Evolutionary conservation across 2,888 invertebrate genomes (phyloP), one percentile per base, ranked within the genome.

Genomic region (Epirrhoe alternata): DNA sequence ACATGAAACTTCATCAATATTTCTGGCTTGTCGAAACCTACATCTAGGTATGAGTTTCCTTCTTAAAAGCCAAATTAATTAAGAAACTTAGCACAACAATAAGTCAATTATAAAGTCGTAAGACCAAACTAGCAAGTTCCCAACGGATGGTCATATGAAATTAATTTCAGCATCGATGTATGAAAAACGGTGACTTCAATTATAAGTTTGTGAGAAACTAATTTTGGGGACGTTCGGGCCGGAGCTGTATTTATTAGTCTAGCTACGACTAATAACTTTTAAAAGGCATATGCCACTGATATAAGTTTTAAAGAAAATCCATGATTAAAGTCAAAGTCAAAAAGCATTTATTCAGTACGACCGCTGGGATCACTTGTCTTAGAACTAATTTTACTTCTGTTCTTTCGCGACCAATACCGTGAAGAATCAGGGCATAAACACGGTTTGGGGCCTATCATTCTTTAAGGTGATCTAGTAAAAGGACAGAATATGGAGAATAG

Each of bases 171-270:
- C 64, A 62, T 56, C 35, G 56, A 54, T 63, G 51, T 61, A 66
- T 63, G 62, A 58, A 66, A 70, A 65, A 64, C 64, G 52, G 66
- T 59, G 66, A 60, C 61, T 67, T 64, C 65, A 69, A 69, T 71
- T 61, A 72, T 42, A 66, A 57, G 62, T 58, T 71, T 65, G 65
- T 56, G 30, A 51, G 64, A 66, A 73, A 58, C 64, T 54, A 64
- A 71, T 64, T 66, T 67, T 8, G 49, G 64, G 64, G 65, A 66
- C 50, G 64, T 64, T 61, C 61, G 50, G 59, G 55, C 68, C 65
- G 64, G 69, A 67, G 68, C 64, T 54, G 51, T 68, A 64, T 72
- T 70, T 71, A 72, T 71, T 63, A 52, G 65, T 52, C 54, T 42
- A 61, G 56, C 56, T 33, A 42, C 47, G 47, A 16, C 47, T 14